Evolutionary conservation across 2,888 invertebrate genomes (phyloP).

Genomic region (Zaprionus bogoriensis): DNA sequence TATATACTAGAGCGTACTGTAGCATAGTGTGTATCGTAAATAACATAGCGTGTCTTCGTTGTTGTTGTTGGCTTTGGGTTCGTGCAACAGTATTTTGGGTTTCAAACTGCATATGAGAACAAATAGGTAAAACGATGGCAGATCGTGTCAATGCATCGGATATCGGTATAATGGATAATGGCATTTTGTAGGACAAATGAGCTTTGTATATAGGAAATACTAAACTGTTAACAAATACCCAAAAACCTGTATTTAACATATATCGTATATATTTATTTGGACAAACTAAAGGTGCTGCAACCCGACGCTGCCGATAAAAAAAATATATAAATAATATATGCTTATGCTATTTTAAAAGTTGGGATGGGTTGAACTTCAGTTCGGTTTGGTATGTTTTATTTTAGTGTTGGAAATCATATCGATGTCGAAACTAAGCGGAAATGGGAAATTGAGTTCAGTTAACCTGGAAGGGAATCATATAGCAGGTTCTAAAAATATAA

Average conservation of each 20-base stretch:
- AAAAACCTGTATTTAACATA: conserved; percentile 55
- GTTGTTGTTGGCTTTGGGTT: too few relatives aligned
- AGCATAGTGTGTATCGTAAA: conserved; percentile 7
- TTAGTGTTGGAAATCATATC: too few relatives aligned
- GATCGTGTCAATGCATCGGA: conserved; percentile 32
- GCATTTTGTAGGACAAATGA: conserved; percentile 58
- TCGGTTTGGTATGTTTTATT: too few relatives aligned
- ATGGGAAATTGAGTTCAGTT: background rate
- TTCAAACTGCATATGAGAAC: conserved; percentile 75
- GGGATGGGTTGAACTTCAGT: too few relatives aligned
- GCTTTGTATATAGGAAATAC: conserved; percentile 67
- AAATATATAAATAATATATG: background rate
- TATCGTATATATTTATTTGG: conserved; percentile 4
- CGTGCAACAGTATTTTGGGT: conserved; percentile 51
- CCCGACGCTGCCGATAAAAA: background rate
- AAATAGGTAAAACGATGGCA: conserved; percentile 64
- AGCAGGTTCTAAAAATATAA: background rate
- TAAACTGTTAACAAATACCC: conserved; percentile 31
- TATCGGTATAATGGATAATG: conserved; percentile 18
- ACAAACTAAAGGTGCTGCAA: background rate
- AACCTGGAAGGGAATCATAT: background rate
- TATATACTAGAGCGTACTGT: conserved; percentile 1
- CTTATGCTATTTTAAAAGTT: too few relatives aligned
- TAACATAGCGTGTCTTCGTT: conserved; percentile 30
- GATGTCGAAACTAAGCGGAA: background rate